A percentile compares a stretch with the other conserved stretches of the same genome.
These are phyloP conservation scores for Rhamphomyia laevipes DNA, from an alignment of 2,888 invertebrate species.

Conservation along the genomic window DNA sequence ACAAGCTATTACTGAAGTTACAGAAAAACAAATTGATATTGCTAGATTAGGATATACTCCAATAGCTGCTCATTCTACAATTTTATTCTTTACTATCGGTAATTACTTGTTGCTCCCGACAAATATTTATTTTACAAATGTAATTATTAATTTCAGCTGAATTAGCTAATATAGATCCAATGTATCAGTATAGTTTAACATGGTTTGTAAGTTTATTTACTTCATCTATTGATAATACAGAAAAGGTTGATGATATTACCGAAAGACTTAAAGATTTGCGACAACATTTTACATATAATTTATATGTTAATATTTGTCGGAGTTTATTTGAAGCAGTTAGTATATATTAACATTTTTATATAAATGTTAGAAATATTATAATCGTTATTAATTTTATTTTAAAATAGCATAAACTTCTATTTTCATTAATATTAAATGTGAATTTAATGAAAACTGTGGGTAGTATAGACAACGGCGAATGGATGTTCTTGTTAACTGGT, in stretches of 20 bases:
- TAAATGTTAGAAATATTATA: background rate
- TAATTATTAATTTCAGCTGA: slow-evolving; percentile 47
- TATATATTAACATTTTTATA: slow-evolving; percentile 15
- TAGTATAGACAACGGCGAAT: slow-evolving; percentile 51
- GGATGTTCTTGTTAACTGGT: slow-evolving; percentile 81
- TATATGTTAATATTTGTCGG: slow-evolving; percentile 84
- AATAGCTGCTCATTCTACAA: slow-evolving; percentile 79
- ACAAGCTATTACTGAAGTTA: slow-evolving; percentile 77
- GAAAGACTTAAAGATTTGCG: slow-evolving; percentile 62
- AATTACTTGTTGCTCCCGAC: slow-evolving; percentile 39
- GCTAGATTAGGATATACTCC: slow-evolving; percentile 79
- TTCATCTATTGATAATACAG: slow-evolving; percentile 74
- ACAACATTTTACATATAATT: slow-evolving; percentile 73
- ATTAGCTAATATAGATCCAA: slow-evolving; percentile 84
- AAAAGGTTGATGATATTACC: slow-evolving; percentile 68
- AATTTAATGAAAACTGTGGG: slow-evolving; percentile 55
- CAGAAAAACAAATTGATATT: slow-evolving; percentile 79
- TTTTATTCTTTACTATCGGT: slow-evolving; percentile 85
- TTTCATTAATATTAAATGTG: slow-evolving; percentile 63
- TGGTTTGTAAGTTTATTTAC: slow-evolving; percentile 91
- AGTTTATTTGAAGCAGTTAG: slow-evolving; percentile 65
- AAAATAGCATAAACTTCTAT: slow-evolving; percentile 73
- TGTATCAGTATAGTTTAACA: slow-evolving; percentile 91
- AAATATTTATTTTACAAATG: slow-evolving; percentile 68
- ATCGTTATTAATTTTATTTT: slow-evolving; percentile 1